Percentiles rank a stretch among this genome's conserved stretches.
phyloP scores from a whole-genome alignment of 2,113 vertebrate species.

The Amphiprion percula region DNA sequence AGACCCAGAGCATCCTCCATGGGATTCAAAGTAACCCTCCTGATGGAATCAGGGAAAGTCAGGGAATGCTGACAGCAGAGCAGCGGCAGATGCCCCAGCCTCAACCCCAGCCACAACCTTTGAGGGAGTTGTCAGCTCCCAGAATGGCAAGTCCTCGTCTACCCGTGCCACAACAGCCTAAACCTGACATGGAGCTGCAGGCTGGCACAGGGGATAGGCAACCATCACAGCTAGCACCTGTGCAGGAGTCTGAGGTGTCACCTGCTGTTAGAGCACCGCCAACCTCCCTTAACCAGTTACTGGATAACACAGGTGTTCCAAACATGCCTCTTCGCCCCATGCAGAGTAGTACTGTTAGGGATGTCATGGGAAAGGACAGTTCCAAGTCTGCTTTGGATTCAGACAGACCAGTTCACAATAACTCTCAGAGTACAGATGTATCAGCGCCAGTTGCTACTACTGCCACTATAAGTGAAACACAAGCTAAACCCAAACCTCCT shows the following conservation, averaged over 20 bases:
- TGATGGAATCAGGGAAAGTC: conserved; percentile 87
- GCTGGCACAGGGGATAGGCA: conserved; percentile 72
- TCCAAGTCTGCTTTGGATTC: conserved; percentile 61
- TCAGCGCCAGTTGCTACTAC: conserved; percentile 36
- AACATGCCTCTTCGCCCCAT: conserved; percentile 87
- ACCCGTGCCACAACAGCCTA: conserved; percentile 83
- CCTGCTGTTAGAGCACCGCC: conserved; percentile 90
- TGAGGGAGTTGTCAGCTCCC: conserved; percentile 85
- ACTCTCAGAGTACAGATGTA: conserved; percentile 65
- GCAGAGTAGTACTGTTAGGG: conserved; percentile 61
- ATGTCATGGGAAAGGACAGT: conserved; percentile 69
- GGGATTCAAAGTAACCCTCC: conserved; percentile 76
- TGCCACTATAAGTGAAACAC: conserved; percentile 64
- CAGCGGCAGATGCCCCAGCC: conserved; percentile 82
- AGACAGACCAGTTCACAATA: conserved; percentile 68
- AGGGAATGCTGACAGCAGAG: conserved; percentile 81
- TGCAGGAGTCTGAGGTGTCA: conserved; percentile 86
- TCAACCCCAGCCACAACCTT: conserved; percentile 73
- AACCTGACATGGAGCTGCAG: conserved; percentile 85
- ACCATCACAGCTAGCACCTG: conserved; percentile 48
- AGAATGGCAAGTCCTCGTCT: conserved; percentile 85
- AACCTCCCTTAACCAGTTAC: conserved; percentile 94
- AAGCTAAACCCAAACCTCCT: conserved; percentile 69
- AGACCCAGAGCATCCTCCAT: conserved; percentile 84
- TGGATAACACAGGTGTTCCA: conserved; percentile 90